phyloP scores from a whole-genome alignment of 2,888 invertebrate species.

The Petrophora chlorosata region DNA sequence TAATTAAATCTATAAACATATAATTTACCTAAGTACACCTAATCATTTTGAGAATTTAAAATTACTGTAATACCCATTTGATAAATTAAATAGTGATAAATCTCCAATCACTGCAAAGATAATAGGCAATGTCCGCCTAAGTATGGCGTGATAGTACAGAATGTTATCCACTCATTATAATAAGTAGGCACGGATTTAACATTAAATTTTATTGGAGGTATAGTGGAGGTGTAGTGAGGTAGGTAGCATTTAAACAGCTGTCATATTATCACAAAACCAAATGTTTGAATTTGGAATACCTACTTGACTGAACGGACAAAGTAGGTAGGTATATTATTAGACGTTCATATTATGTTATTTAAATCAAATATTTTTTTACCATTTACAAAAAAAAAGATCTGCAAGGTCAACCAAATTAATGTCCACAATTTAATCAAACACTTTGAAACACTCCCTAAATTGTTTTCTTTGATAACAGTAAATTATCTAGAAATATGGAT shows the following conservation, averaged over 20 bases:
- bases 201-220: conserved; percentile 1
- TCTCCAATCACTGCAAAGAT: conserved; percentile 49
- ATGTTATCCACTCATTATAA: conserved; percentile 4
- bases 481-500: too few species aligned
- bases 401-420: too few species aligned
- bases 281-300: not conserved
- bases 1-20: too few species aligned
- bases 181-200: not conserved
- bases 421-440: too few species aligned
- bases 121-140: conserved; percentile 15
- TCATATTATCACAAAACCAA: not conserved
- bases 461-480: not conserved
- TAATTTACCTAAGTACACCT: not conserved
- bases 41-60: conserved; percentile 9
- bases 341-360: too few species aligned
- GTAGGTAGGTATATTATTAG: too few species aligned
- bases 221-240: too few species aligned
- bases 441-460: too few species aligned
- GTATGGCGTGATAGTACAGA: conserved; percentile 9
- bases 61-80: conserved; percentile 20
- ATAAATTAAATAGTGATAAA: conserved; percentile 48
- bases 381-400: too few species aligned
- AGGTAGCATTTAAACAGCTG: conserved; percentile 1
- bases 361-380: too few species aligned
- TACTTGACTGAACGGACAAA: too few species aligned